Conservation (phyloP, 2,888 invertebrate genomes). For the Oligia fasciuncula region DNA sequence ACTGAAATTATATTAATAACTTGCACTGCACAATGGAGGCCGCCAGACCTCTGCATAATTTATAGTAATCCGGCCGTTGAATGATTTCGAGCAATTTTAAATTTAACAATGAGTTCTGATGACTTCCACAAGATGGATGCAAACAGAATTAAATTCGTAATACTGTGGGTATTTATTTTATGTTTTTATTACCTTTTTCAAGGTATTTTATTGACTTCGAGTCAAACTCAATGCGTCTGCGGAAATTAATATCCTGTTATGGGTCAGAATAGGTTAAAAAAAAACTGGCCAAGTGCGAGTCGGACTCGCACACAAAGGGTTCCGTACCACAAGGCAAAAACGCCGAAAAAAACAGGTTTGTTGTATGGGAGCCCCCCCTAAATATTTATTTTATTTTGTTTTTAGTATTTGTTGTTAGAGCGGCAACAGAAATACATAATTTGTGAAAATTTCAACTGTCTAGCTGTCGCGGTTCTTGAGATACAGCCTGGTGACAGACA, state of each 20-base stretch:
- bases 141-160: constrained; percentile 23
- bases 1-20: constrained; percentile 58
- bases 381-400: no score
- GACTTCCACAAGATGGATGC: constrained; percentile 30
- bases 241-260: neutral
- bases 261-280: no score
- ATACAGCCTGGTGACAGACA: no score
- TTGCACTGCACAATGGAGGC: constrained; percentile 41
- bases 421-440: no score
- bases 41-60: constrained; percentile 53
- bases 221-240: neutral
- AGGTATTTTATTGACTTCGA: neutral
- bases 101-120: constrained; percentile 45
- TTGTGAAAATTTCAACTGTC: no score
- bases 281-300: no score
- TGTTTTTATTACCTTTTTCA: neutral
- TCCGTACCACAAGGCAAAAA: no score
- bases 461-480: no score
- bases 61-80: constrained; percentile 41
- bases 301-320: no score
- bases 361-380: no score
- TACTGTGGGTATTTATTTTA: constrained; percentile 7
- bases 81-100: constrained; percentile 53
- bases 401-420: no score
- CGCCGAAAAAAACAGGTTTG: no score